These are phyloP conservation scores for Megaustenia siamemsis DNA, from an alignment of 2,888 invertebrate species.

Conservation along the genomic window DNA sequence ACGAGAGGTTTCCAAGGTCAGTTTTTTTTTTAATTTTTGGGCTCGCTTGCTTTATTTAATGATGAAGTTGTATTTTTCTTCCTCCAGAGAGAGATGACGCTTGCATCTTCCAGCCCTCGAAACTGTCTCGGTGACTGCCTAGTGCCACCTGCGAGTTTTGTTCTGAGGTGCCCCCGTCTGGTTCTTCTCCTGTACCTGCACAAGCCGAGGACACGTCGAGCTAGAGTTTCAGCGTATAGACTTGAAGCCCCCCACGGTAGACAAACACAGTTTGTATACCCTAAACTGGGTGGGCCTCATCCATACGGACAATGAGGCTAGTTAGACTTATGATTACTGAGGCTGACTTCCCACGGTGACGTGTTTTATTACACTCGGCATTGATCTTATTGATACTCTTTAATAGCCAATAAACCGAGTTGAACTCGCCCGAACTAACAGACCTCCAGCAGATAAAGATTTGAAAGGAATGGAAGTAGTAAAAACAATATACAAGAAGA, in stretches of 20 bases:
- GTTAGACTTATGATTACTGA: conserved; percentile 10
- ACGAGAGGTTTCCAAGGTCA: too few relatives aligned
- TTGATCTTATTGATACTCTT: conserved; percentile 3
- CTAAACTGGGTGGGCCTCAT: neutral
- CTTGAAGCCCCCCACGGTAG: conserved; percentile 30
- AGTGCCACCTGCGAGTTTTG: neutral
- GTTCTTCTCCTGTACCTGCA: conserved; percentile 3
- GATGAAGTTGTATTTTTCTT: too few relatives aligned
- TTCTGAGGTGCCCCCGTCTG: neutral
- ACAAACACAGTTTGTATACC: conserved; percentile 26
- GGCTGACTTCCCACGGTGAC: neutral
- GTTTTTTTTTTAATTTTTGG: too few relatives aligned
- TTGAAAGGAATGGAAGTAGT: neutral
- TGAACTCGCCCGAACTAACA: conserved; percentile 23
- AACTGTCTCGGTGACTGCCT: neutral
- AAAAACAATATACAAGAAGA: neutral
- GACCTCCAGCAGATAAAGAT: neutral
- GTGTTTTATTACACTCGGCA: conserved; percentile 5
- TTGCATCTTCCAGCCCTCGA: neutral
- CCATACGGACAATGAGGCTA: conserved; percentile 24
- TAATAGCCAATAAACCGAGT: conserved; percentile 39
- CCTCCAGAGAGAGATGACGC: too few relatives aligned
- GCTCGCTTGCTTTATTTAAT: too few relatives aligned
- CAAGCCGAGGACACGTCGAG: neutral
- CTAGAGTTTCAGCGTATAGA: conserved; percentile 17